phyloP scores from a whole-genome alignment of 1,140 invertebrate genomes.

The Anagrus nilaparvatae region DNA sequence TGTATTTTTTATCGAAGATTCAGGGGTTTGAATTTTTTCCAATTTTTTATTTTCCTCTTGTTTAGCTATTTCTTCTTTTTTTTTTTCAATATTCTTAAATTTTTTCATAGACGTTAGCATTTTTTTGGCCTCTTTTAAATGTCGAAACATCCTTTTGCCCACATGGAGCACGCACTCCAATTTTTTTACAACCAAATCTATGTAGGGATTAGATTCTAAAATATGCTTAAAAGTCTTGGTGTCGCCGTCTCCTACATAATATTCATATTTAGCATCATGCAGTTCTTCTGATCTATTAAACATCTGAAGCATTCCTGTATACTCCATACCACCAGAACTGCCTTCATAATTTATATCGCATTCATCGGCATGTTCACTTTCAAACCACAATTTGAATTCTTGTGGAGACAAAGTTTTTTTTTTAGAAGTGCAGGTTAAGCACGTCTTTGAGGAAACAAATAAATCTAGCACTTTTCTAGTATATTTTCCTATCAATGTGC shows the following conservation, averaged over 20 bases:
- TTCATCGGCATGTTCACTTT: too few relatives aligned
- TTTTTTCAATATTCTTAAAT: background rate
- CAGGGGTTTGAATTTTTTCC: background rate
- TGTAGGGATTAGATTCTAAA: slow-evolving; percentile 3
- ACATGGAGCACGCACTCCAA: slow-evolving; percentile 8
- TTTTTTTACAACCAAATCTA: background rate
- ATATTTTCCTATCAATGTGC: background rate
- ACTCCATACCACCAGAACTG: slow-evolving; percentile 13
- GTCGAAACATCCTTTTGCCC: slow-evolving; percentile 13
- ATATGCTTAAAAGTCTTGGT: slow-evolving; percentile 10
- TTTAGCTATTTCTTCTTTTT: background rate
- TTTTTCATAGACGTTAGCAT: slow-evolving; percentile 3
- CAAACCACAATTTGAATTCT: too few relatives aligned
- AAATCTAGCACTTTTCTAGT: background rate
- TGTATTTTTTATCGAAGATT: background rate
- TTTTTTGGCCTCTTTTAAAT: slow-evolving; percentile 6
- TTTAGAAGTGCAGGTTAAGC: background rate
- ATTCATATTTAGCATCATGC: slow-evolving; percentile 5
- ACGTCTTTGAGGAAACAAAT: background rate
- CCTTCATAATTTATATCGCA: slow-evolving; percentile 11
- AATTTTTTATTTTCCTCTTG: too few relatives aligned
- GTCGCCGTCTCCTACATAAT: slow-evolving; percentile 18
- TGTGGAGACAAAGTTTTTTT: too few relatives aligned
- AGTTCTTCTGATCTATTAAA: slow-evolving; percentile 11
- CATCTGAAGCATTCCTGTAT: slow-evolving; percentile 13